Conservation (phyloP, 2,888 invertebrate genomes). For the Drosophila pegasa region DNA sequence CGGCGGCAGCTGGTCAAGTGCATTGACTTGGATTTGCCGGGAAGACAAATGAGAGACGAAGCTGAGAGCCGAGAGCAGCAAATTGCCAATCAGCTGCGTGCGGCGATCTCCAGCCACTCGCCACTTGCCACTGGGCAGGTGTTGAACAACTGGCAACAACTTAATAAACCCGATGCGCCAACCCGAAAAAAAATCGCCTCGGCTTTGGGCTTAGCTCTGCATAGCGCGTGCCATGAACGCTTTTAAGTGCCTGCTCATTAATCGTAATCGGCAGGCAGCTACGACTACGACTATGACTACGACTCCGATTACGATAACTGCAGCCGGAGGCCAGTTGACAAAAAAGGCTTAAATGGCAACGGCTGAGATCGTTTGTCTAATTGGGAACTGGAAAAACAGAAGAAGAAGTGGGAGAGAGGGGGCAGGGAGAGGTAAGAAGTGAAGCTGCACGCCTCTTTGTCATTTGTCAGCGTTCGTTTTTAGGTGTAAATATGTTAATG, state of each 20-base stretch:
- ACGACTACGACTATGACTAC: slow-evolving; percentile 5
- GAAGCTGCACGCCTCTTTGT: slow-evolving; percentile 60
- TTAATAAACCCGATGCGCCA: slow-evolving; percentile 49
- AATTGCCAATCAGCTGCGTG: slow-evolving; percentile 80
- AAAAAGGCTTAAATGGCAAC: slow-evolving; percentile 32
- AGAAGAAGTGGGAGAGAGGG: background rate
- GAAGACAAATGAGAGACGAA: slow-evolving; percentile 67
- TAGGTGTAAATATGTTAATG: slow-evolving; percentile 80
- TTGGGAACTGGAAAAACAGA: slow-evolving; percentile 64
- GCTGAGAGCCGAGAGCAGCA: slow-evolving; percentile 55
- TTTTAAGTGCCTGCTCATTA: slow-evolving; percentile 83
- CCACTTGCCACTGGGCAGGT: slow-evolving; percentile 51
- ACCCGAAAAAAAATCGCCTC: slow-evolving; percentile 26
- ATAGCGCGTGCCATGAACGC: slow-evolving; percentile 72
- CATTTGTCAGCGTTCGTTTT: slow-evolving; percentile 73
- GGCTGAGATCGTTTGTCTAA: slow-evolving; percentile 63
- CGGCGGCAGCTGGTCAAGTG: slow-evolving; percentile 61
- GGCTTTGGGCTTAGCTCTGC: slow-evolving; percentile 56
- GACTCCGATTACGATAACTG: slow-evolving; percentile 44
- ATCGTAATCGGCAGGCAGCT: slow-evolving; percentile 79
- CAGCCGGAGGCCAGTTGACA: slow-evolving; percentile 50
- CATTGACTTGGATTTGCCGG: slow-evolving; percentile 66
- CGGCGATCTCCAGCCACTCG: slow-evolving; percentile 22
- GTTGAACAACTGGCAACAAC: slow-evolving; percentile 61
- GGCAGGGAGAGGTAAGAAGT: background rate